Conservation (phyloP, 1,140 invertebrate genomes). For the Heliconius himera region DNA sequence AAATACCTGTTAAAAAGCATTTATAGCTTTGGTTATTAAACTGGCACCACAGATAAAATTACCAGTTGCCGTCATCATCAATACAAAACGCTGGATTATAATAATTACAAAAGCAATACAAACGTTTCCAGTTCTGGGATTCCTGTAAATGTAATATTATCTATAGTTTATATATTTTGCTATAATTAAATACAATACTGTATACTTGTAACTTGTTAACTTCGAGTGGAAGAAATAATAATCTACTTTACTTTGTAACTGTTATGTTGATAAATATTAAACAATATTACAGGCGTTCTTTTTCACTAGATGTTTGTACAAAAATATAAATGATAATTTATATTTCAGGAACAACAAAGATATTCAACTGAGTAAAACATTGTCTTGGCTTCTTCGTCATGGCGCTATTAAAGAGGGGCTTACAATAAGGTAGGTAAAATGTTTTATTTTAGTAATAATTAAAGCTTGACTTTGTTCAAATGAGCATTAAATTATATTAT, state of each 20-base stretch:
- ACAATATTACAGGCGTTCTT: background rate
- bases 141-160: slow-evolving; percentile 11
- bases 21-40: background rate
- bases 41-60: background rate
- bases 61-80: slow-evolving; percentile 5
- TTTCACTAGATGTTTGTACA: background rate
- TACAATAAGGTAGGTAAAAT: slow-evolving; percentile 69
- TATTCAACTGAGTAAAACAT: slow-evolving; percentile 84
- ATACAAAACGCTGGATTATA: background rate
- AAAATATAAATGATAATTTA: background rate
- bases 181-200: background rate
- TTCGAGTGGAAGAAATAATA: background rate
- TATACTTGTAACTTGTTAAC: background rate
- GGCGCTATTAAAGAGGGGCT: slow-evolving; percentile 85
- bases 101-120: slow-evolving; percentile 11
- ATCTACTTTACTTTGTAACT: background rate
- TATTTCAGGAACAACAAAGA: slow-evolving; percentile 73
- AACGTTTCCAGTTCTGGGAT: background rate
- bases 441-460: background rate
- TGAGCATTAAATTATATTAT: background rate
- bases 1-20: too few relatives aligned
- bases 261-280: background rate
- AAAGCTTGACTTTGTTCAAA: background rate
- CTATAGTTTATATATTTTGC: background rate
- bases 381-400: slow-evolving; percentile 88